Percentiles rank a stretch among this genome's conserved stretches.
phyloP scores from a whole-genome alignment of 2,797 vertebrate genomes.

The Sandelia bainsii region DNA sequence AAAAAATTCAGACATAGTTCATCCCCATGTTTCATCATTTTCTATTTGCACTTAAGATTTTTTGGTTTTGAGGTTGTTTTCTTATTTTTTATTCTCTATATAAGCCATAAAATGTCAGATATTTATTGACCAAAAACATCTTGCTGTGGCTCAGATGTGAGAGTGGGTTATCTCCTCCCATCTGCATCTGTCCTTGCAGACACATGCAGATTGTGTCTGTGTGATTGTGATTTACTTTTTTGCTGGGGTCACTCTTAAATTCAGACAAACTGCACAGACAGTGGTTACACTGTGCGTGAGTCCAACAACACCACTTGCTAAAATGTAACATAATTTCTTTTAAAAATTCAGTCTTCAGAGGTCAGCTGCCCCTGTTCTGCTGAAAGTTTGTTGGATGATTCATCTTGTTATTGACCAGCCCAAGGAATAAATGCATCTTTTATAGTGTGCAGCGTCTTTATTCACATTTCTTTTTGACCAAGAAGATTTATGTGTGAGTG shows the following conservation, averaged over 20 bases:
- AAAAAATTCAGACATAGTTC: no score
- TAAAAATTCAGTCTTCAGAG: neutral
- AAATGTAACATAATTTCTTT: constrained; percentile 3
- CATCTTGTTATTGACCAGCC: constrained; percentile 3
- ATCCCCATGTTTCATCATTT: no score
- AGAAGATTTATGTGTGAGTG: neutral
- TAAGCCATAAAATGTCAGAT: no score
- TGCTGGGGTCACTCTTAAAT: neutral
- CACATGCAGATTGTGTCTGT: no score
- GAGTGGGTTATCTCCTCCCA: no score
- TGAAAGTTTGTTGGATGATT: neutral
- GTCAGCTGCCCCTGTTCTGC: neutral
- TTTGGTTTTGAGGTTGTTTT: no score
- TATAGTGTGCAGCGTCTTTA: neutral
- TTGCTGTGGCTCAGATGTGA: no score
- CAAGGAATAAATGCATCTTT: neutral
- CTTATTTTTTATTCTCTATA: no score
- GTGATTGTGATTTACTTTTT: no score
- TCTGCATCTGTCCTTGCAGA: no score
- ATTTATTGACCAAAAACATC: no score
- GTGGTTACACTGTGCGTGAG: neutral
- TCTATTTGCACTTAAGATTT: no score
- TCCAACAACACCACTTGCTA: neutral
- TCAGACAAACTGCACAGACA: neutral
- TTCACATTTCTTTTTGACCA: neutral